Percentiles rank a stretch among this genome's conserved stretches.
phyloP scores from a whole-genome alignment of 2,888 invertebrate species.

The Fragum whitleyi region DNA sequence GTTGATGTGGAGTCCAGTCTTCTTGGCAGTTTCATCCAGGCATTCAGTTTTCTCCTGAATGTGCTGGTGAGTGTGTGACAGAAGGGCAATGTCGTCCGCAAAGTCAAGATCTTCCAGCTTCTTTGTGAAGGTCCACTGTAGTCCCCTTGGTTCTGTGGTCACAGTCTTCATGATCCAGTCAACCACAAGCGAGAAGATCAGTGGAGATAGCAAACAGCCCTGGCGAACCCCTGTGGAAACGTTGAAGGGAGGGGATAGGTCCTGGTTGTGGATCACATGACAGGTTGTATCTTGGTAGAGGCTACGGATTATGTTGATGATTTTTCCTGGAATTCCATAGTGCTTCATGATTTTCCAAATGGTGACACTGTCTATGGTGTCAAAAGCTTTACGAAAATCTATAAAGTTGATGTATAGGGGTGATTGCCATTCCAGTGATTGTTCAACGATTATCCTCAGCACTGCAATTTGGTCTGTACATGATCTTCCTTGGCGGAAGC shows the following conservation, averaged over 20 bases:
- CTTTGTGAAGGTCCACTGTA: not conserved
- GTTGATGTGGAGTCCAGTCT: not conserved
- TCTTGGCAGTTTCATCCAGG: not conserved
- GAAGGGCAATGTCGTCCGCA: slow-evolving; percentile 7
- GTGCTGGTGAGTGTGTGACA: not conserved
- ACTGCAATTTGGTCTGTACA: too few species aligned
- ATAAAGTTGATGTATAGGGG: too few species aligned
- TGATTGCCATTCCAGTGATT: too few species aligned
- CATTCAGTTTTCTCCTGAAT: not conserved
- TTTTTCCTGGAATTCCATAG: too few species aligned
- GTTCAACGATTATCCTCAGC: too few species aligned
- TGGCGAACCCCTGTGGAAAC: not conserved
- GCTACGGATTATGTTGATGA: too few species aligned
- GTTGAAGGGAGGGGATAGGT: not conserved
- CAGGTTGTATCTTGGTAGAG: too few species aligned
- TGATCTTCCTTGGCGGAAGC: too few species aligned
- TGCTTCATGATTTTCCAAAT: too few species aligned
- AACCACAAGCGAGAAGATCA: not conserved
- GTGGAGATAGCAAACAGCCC: not conserved
- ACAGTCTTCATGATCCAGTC: not conserved
- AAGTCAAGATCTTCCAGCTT: not conserved
- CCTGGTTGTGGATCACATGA: too few species aligned
- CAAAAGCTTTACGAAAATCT: too few species aligned
- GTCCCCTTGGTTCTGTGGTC: not conserved
- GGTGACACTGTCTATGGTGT: too few species aligned